phyloP scores from a whole-genome alignment of 2,888 invertebrate species.

The Patella caerulea region DNA sequence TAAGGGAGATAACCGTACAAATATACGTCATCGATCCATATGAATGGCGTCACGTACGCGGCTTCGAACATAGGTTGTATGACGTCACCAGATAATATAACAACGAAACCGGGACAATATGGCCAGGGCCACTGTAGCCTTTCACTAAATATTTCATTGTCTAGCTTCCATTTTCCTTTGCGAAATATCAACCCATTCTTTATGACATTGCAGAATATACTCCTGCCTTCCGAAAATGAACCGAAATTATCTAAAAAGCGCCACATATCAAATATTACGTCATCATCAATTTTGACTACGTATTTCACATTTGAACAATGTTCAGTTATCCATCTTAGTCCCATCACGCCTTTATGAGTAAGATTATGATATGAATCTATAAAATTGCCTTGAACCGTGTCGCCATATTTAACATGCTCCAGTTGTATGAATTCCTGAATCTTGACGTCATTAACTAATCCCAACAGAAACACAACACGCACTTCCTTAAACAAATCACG shows the following conservation, averaged over 20 bases:
- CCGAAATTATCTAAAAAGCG: too few species aligned
- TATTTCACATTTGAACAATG: conserved; percentile 44
- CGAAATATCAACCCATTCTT: conserved; percentile 38
- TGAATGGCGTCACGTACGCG: conserved; percentile 37
- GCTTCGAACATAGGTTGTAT: conserved; percentile 37
- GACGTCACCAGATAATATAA: conserved; percentile 36
- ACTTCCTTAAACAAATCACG: conserved; percentile 34
- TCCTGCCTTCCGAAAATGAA: too few species aligned
- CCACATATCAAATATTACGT: conserved; percentile 47
- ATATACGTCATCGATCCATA: conserved; percentile 44
- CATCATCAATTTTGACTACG: conserved; percentile 53
- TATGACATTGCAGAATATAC: too few species aligned
- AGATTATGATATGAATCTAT: conserved; percentile 49
- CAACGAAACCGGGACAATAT: conserved; percentile 41
- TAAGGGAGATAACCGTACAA: conserved; percentile 37
- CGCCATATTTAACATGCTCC: conserved; percentile 42
- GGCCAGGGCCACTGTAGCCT: conserved; percentile 37
- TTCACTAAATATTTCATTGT: conserved; percentile 31
- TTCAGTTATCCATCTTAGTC: conserved; percentile 49
- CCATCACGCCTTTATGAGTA: conserved; percentile 53
- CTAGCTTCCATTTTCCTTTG: conserved; percentile 33
- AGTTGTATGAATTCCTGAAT: conserved; percentile 35
- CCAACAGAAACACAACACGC: conserved; percentile 47
- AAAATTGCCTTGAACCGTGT: conserved; percentile 55
- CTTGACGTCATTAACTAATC: conserved; percentile 30